A percentile compares a stretch with the other conserved stretches of the same genome.
These are phyloP conservation scores for Microplitis manilae DNA, from an alignment of 2,888 invertebrate genomes.

Conservation along the genomic window DNA sequence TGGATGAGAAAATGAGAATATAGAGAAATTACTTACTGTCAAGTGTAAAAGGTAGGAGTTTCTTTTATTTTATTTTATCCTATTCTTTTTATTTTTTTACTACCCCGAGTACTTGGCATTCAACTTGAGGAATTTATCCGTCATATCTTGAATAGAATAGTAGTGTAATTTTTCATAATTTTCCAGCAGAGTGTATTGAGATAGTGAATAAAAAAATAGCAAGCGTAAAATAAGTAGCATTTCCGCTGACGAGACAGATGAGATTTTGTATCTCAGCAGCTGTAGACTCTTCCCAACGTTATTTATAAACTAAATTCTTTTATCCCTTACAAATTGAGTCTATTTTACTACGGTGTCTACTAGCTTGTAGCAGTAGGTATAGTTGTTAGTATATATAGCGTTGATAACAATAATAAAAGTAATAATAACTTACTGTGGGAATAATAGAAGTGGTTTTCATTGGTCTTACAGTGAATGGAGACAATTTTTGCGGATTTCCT, in stretches of 20 bases:
- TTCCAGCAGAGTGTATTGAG: background rate
- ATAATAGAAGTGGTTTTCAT: conserved; percentile 27
- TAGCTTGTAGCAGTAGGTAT: background rate
- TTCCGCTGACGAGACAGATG: conserved; percentile 3
- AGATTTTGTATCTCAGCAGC: conserved; percentile 4
- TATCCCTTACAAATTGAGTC: conserved; percentile 1
- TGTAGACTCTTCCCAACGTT: background rate
- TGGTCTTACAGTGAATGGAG: conserved; percentile 17
- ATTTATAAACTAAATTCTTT: conserved; percentile 1
- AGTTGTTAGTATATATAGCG: background rate
- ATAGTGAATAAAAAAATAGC: background rate
- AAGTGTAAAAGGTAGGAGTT: conserved; percentile 27
- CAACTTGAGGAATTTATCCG: conserved; percentile 18
- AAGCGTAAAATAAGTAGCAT: background rate
- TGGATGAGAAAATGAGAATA: conserved; percentile 31
- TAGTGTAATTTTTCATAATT: background rate
- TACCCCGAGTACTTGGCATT: conserved; percentile 25
- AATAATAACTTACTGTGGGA: background rate
- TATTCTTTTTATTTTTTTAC: conserved; percentile 9
- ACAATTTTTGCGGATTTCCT: conserved; percentile 15
- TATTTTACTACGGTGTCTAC: background rate
- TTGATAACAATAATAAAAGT: background rate
- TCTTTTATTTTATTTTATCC: conserved; percentile 12
- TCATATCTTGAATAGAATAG: conserved; percentile 10
- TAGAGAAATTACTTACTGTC: conserved; percentile 34